Evolutionary conservation across 2,888 invertebrate genomes (phyloP).

Genomic region (Strigamia maritima): DNA sequence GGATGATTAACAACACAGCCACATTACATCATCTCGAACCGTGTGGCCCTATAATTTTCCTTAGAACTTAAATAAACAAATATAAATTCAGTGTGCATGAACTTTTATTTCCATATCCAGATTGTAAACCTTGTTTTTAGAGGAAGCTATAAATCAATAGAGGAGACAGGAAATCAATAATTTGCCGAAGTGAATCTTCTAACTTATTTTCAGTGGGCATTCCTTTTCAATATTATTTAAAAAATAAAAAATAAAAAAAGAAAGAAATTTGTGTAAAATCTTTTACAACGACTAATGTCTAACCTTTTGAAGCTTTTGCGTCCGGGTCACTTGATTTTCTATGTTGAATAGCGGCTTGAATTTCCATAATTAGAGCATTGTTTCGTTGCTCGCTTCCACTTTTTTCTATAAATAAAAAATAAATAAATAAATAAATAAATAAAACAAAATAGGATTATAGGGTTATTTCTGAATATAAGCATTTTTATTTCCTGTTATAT

Average conservation of each 20-base stretch:
- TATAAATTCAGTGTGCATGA: neutral
- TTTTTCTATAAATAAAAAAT: slow-evolving; percentile 19
- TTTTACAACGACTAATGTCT: neutral
- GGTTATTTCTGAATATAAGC: neutral
- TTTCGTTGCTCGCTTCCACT: slow-evolving; percentile 30
- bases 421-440: neutral
- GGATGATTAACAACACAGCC: neutral
- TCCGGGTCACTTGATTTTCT: slow-evolving; percentile 25
- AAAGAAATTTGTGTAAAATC: too few species aligned
- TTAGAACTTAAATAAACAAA: too few species aligned
- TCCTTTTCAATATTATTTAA: too few species aligned
- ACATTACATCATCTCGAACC: neutral
- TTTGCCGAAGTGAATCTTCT: neutral
- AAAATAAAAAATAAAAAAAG: neutral
- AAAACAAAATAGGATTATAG: neutral
- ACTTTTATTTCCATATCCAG: neutral
- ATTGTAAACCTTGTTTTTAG: neutral
- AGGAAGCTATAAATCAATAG: neutral
- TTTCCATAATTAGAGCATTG: slow-evolving; percentile 37
- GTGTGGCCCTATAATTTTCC: neutral
- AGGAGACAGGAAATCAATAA: slow-evolving; percentile 9
- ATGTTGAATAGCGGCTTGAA: slow-evolving; percentile 37
- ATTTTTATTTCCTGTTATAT: too few species aligned
- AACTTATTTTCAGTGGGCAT: neutral
- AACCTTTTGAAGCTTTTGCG: neutral